Percentiles rank a stretch among this genome's conserved stretches.
Conservation (phyloP, 2,113 vertebrate species). For the Microcebus murinus region DNA sequence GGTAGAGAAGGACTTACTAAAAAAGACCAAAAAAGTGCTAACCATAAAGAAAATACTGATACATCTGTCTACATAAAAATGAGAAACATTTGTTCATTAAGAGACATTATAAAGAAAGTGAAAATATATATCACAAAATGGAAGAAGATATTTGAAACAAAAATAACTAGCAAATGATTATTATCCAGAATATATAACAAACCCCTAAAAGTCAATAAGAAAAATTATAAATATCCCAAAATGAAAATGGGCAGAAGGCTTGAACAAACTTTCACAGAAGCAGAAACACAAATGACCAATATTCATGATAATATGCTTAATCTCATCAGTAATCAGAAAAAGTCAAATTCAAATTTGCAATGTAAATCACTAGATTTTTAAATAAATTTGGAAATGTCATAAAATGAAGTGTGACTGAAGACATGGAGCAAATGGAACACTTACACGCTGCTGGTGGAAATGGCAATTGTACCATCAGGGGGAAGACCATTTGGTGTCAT, state of each 20-base stretch:
- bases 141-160: conserved; percentile 24
- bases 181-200: not conserved
- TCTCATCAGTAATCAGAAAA: not conserved
- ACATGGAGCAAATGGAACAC: not conserved
- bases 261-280: not conserved
- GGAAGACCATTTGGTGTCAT: not conserved
- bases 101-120: not conserved
- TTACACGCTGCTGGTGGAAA: not conserved
- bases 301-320: not conserved
- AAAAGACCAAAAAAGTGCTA: not conserved
- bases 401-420: not conserved
- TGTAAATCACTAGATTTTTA: not conserved
- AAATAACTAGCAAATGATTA: not conserved
- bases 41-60: conserved; percentile 7
- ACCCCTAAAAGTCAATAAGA: not conserved
- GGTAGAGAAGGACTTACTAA: not conserved
- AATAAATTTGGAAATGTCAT: not conserved
- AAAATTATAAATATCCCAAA: not conserved
- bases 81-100: not conserved
- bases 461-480: not conserved
- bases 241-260: conserved; percentile 16
- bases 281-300: not conserved
- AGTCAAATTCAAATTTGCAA: conserved; percentile 3
- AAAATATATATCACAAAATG: conserved; percentile 5
- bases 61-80: not conserved